Evolutionary conservation across 2,797 vertebrate species (phyloP).

Genomic region (Chiroxiphia lanceolata): DNA sequence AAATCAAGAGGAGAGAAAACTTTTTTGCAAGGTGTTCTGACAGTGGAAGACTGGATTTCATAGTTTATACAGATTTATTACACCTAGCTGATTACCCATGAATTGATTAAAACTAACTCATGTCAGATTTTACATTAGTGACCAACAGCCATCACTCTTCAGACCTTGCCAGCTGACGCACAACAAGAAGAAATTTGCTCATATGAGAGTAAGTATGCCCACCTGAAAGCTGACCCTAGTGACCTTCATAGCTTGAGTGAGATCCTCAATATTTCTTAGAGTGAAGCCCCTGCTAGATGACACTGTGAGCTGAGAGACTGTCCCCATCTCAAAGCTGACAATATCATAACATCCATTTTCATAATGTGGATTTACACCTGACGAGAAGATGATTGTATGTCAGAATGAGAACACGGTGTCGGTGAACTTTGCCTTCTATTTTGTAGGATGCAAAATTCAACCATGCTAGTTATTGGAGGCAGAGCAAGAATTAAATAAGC

Average conservation of each 20-base stretch:
- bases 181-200: background rate
- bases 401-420: background rate
- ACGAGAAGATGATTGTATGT: background rate
- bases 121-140: background rate
- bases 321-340: background rate
- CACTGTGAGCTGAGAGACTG: background rate
- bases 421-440: background rate
- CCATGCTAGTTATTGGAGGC: background rate
- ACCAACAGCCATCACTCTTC: background rate
- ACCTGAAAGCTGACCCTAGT: background rate
- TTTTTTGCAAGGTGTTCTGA: background rate
- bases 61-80: background rate
- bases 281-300: background rate
- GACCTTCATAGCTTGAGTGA: background rate
- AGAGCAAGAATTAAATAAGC: background rate
- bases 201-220: background rate
- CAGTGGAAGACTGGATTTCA: background rate
- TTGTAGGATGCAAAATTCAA: no score
- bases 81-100: background rate
- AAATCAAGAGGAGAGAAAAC: background rate
- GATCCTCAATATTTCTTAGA: background rate
- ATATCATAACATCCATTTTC: background rate
- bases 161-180: background rate
- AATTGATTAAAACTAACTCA: background rate
- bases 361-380: accelerated